Conservation (phyloP, 92 coral and sea anemone genomes). For the Bergia puertoricense region DNA sequence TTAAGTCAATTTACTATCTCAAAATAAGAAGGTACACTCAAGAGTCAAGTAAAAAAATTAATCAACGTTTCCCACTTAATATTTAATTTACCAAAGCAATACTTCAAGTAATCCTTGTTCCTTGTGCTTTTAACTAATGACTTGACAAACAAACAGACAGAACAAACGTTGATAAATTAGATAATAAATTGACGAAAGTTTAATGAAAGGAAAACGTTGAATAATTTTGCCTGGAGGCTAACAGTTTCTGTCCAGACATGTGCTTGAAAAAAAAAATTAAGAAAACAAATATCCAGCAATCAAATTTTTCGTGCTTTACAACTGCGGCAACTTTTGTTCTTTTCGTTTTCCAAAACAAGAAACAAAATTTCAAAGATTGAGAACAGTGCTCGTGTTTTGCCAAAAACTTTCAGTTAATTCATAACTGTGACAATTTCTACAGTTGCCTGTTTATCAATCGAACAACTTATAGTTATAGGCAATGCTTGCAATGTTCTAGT, state of each 20-base stretch:
- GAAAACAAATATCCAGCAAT: background rate
- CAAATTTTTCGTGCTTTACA: background rate
- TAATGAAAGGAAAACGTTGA: background rate
- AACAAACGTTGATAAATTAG: background rate
- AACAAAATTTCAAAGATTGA: no score
- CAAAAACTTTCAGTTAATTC: background rate
- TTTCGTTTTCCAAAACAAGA: background rate
- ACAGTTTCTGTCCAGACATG: conserved; percentile 8
- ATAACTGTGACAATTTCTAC: background rate
- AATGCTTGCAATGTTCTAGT: background rate
- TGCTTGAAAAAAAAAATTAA: background rate
- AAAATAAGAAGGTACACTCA: background rate
- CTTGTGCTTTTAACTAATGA: background rate
- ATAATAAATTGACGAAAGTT: background rate
- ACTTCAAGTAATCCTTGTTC: background rate
- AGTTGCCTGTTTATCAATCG: background rate
- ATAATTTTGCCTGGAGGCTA: conserved; percentile 14
- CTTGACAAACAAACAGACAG: no score
- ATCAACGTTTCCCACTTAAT: background rate
- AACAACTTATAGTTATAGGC: background rate
- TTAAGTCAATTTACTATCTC: background rate
- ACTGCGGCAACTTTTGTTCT: background rate
- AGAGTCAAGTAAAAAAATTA: background rate
- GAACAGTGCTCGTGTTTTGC: background rate
- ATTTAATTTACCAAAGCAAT: background rate